Conservation (phyloP, 2,113 vertebrate genomes). For the Corythornis cristatus region DNA sequence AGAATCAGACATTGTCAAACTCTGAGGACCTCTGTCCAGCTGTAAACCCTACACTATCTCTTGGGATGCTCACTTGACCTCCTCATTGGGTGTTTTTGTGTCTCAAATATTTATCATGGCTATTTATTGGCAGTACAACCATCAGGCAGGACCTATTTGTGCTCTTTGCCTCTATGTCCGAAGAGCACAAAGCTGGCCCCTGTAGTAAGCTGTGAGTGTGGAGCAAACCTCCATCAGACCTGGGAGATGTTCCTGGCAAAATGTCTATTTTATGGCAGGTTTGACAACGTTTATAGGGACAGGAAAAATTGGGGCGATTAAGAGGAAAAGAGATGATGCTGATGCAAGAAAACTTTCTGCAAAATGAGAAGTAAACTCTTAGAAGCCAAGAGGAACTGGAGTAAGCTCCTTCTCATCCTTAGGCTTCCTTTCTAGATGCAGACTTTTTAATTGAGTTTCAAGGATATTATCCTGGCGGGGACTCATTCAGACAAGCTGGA, state of each 20-base stretch:
- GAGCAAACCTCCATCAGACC: not conserved
- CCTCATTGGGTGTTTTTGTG: not conserved
- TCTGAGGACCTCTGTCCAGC: not conserved
- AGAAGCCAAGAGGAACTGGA: not conserved
- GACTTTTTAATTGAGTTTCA: not conserved
- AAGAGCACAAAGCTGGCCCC: not conserved
- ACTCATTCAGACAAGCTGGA: conserved; percentile 8
- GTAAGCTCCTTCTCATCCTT: not conserved
- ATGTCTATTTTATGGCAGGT: not conserved
- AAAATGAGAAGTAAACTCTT: not conserved
- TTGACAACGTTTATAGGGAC: not conserved
- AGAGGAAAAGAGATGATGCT: not conserved
- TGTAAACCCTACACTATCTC: not conserved
- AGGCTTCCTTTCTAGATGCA: not conserved
- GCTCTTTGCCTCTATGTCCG: fast-evolving
- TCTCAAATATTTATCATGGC: not conserved
- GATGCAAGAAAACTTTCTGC: not conserved
- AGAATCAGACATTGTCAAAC: not conserved
- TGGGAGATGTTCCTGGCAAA: not conserved
- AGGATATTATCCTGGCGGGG: not conserved
- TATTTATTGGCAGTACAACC: not conserved
- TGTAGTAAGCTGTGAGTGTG: not conserved
- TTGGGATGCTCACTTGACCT: not conserved
- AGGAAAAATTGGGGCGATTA: fast-evolving
- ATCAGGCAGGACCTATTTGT: not conserved